Evolutionary conservation across 2,797 vertebrate species (phyloP).

Genomic region (Chaunax sp.): DNA sequence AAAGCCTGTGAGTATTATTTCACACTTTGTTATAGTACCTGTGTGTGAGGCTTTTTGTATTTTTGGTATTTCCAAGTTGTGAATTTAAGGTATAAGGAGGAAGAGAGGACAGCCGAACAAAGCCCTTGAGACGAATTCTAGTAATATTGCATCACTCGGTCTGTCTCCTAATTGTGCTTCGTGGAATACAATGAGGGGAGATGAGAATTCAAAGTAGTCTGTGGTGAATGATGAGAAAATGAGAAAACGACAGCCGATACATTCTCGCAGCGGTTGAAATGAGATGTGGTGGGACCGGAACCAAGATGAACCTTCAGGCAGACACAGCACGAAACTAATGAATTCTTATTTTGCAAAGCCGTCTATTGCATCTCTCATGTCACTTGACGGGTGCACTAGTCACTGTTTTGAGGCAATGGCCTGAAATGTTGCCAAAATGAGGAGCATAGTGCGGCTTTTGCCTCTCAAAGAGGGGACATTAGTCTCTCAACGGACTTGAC

Average conservation of each 20-base stretch:
- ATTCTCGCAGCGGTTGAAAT: slow-evolving; percentile 59
- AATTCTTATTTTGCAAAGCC: slow-evolving; percentile 68
- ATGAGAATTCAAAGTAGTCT: slow-evolving; percentile 61
- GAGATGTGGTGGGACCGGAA: slow-evolving; percentile 59
- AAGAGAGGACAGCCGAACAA: slow-evolving; percentile 22
- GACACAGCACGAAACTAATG: slow-evolving; percentile 56
- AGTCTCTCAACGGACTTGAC: background rate
- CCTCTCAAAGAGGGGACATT: background rate
- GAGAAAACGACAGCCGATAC: slow-evolving; percentile 50
- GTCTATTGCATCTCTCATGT: slow-evolving; percentile 56
- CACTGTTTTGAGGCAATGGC: slow-evolving; percentile 80
- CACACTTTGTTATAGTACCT: slow-evolving; percentile 9
- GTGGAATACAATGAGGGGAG: slow-evolving; percentile 50
- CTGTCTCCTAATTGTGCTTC: slow-evolving; percentile 55
- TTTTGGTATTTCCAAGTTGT: slow-evolving; percentile 1
- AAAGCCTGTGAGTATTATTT: slow-evolving; percentile 25
- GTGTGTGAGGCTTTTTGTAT: slow-evolving; percentile 24
- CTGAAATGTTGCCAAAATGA: slow-evolving; percentile 67
- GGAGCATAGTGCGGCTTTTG: background rate
- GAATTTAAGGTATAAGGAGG: slow-evolving; percentile 2
- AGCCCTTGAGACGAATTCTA: slow-evolving; percentile 46
- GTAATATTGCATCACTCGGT: slow-evolving; percentile 53
- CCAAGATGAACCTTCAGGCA: slow-evolving; percentile 70
- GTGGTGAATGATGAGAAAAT: slow-evolving; percentile 51
- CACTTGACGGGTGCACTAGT: slow-evolving; percentile 66